phyloP scores from a whole-genome alignment of 2,113 vertebrate species.

The Hystrix cristata region DNA sequence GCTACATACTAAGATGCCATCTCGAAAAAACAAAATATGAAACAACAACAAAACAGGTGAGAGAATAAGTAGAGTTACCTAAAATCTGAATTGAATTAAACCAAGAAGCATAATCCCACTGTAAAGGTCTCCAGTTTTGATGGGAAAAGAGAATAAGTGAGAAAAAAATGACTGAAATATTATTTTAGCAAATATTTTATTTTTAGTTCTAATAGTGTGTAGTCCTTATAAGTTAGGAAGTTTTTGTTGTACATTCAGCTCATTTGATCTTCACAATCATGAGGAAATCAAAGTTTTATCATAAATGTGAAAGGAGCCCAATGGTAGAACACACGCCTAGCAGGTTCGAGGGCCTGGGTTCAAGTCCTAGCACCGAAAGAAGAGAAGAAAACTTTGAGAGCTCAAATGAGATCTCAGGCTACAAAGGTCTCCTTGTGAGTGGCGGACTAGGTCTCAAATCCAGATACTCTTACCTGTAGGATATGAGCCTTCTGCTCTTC shows the following conservation, averaged over 20 bases:
- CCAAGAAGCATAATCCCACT: background rate
- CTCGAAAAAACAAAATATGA: background rate
- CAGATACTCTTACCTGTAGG: background rate
- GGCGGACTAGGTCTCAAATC: background rate
- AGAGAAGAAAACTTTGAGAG: background rate
- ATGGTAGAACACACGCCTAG: background rate
- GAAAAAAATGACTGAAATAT: constrained; percentile 15
- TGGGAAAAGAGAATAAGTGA: background rate
- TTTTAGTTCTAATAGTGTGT: background rate
- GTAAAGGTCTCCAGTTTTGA: constrained; percentile 8
- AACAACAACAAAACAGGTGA: background rate
- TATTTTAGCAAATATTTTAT: constrained; percentile 40
- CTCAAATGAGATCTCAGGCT: background rate
- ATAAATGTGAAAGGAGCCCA: background rate
- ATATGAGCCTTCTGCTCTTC: background rate
- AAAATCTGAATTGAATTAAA: constrained; percentile 32
- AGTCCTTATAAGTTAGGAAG: background rate
- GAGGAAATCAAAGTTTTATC: background rate
- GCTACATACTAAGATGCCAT: background rate
- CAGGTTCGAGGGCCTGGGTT: background rate
- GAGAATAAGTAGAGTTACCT: background rate
- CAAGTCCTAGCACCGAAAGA: background rate
- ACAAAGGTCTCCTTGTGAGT: background rate
- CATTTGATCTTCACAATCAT: constrained; percentile 52
- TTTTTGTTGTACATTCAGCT: constrained; percentile 6